These are phyloP conservation scores for Anableps anableps DNA, from an alignment of 2,797 vertebrate species.

Conservation along the genomic window DNA sequence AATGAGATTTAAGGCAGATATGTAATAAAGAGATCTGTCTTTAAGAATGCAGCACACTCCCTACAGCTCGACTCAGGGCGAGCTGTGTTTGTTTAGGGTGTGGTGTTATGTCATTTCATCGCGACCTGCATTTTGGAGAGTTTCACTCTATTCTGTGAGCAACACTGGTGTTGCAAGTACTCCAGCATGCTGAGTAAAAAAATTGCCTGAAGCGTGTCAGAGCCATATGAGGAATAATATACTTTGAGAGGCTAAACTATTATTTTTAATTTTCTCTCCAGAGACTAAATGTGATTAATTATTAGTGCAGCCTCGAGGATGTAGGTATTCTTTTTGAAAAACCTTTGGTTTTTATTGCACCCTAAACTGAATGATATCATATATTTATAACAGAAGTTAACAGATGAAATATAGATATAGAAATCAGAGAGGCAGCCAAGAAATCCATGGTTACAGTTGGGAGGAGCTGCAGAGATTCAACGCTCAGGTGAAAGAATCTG, in stretches of 20 bases:
- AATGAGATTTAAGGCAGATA: conserved; percentile 53
- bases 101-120: conserved; percentile 27
- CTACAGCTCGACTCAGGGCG: conserved; percentile 31
- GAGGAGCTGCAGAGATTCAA: background rate
- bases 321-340: conserved; percentile 41
- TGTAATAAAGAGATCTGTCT: conserved; percentile 44
- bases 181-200: conserved; percentile 42
- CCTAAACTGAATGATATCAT: conserved; percentile 14
- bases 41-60: conserved; percentile 33
- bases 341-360: conserved; percentile 32
- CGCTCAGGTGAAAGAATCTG: background rate
- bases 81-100: conserved; percentile 45
- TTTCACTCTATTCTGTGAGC: conserved; percentile 17
- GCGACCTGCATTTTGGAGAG: conserved; percentile 5
- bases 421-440: background rate
- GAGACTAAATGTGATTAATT: conserved; percentile 60
- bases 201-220: conserved; percentile 30
- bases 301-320: conserved; percentile 52
- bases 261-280: conserved; percentile 56
- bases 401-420: background rate
- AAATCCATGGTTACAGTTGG: background rate
- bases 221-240: conserved; percentile 20
- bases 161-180: conserved; percentile 33
- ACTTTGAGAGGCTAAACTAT: conserved; percentile 29
- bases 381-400: background rate